phyloP scores from a whole-genome alignment of 2,797 vertebrate genomes.

The Astyanax mexicanus region DNA sequence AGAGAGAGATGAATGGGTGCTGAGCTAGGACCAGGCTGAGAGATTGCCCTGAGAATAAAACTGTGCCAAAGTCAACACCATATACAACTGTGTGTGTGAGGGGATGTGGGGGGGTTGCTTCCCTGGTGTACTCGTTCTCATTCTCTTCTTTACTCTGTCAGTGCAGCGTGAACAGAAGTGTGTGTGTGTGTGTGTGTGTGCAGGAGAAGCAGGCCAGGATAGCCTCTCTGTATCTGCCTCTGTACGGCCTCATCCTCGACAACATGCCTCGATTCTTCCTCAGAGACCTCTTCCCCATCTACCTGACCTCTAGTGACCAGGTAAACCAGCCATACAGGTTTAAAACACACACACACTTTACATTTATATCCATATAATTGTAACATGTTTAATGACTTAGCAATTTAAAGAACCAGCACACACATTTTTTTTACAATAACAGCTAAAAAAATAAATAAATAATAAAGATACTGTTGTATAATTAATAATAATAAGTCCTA shows the following conservation, averaged over 20 bases:
- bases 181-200: constrained; percentile 28
- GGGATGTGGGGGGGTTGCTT: neutral
- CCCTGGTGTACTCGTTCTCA: too few species aligned
- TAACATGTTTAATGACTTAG: too few species aligned
- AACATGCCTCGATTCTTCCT: constrained; percentile 98
- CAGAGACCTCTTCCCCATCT: constrained; percentile 94
- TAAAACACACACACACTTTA: neutral
- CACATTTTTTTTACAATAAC: too few species aligned
- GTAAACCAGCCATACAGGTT: constrained; percentile 69
- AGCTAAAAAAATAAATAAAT: too few species aligned
- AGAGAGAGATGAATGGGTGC: constrained; percentile 5
- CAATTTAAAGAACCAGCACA: too few species aligned
- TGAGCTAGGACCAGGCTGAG: neutral
- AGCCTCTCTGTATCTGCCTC: constrained; percentile 93
- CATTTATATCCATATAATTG: too few species aligned
- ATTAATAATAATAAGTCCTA: too few species aligned
- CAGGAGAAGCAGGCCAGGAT: constrained; percentile 95
- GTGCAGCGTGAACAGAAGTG: too few species aligned
- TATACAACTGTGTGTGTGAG: neutral
- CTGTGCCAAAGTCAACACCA: constrained; percentile 7
- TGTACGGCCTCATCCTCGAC: constrained; percentile 97
- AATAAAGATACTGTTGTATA: too few species aligned
- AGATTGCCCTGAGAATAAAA: constrained; percentile 3
- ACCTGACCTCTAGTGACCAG: constrained; percentile 91
- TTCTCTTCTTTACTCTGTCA: too few species aligned